These are phyloP conservation scores for Raja brachyura DNA, from an alignment of 2,113 vertebrate species.

Conservation along the genomic window DNA sequence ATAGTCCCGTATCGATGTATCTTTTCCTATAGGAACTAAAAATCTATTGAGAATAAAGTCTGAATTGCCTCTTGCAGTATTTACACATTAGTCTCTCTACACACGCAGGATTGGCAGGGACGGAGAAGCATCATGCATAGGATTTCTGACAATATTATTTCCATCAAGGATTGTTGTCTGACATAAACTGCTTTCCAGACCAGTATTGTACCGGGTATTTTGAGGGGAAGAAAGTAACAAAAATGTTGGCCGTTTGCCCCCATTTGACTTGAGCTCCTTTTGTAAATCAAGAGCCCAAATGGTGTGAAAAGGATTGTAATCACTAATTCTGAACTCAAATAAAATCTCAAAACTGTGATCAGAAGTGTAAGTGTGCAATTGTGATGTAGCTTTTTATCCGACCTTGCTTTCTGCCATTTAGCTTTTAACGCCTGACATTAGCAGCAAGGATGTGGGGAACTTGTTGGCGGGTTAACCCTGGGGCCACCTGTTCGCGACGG, in stretches of 20 bases:
- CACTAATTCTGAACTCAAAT: slow-evolving; percentile 28
- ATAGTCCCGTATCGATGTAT: background rate
- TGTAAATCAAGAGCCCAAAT: slow-evolving; percentile 32
- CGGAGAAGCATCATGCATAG: background rate
- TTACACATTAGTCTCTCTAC: background rate
- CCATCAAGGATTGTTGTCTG: background rate
- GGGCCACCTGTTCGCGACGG: no score
- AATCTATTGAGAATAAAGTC: background rate
- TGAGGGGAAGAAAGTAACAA: background rate
- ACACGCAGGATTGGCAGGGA: background rate
- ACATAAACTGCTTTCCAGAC: slow-evolving; percentile 9
- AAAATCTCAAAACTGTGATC: slow-evolving; percentile 27
- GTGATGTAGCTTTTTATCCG: background rate
- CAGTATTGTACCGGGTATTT: slow-evolving; percentile 15
- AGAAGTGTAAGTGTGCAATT: background rate
- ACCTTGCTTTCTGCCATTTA: background rate
- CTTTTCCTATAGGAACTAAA: background rate
- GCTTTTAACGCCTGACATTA: background rate
- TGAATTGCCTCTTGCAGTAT: background rate
- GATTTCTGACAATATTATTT: background rate
- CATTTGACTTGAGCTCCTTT: background rate
- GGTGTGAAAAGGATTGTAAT: slow-evolving; percentile 23
- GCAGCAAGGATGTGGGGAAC: background rate
- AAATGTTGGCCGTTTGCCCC: slow-evolving; percentile 2
- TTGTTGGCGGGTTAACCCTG: background rate